A percentile compares a stretch with the other conserved stretches of the same genome.
Conservation (phyloP, 2,113 vertebrate genomes). For the Dicerorhinus sumatrensis region DNA sequence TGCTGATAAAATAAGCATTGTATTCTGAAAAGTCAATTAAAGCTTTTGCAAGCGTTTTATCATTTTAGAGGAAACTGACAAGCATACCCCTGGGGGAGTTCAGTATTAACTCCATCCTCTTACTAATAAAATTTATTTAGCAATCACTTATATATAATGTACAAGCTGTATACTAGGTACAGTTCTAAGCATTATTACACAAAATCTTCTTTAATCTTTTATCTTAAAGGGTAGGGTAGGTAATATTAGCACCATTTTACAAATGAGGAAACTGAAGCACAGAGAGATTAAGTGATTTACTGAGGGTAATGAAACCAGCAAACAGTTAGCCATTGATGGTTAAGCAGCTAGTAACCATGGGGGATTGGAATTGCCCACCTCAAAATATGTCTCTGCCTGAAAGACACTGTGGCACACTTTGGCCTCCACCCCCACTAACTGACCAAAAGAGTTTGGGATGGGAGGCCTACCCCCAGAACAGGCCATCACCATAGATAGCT, state of each 20-base stretch:
- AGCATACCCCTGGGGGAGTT: neutral
- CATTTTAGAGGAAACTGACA: neutral
- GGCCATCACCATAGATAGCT: too few species aligned
- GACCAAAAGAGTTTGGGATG: too few species aligned
- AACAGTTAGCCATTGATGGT: too few species aligned
- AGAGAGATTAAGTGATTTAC: neutral
- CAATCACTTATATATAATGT: neutral
- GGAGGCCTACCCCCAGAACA: too few species aligned
- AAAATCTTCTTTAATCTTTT: neutral
- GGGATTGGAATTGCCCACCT: too few species aligned
- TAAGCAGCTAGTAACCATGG: too few species aligned
- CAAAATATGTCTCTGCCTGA: too few species aligned
- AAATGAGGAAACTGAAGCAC: neutral
- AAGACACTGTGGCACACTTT: too few species aligned
- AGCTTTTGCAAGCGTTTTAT: conserved; percentile 16
- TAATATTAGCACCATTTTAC: neutral
- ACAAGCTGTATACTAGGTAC: neutral
- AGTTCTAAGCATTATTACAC: neutral
- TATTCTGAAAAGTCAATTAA: neutral
- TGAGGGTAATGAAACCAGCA: neutral
- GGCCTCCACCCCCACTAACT: too few species aligned
- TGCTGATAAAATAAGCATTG: neutral
- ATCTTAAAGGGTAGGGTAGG: neutral
- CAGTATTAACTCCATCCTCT: neutral
- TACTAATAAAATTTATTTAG: neutral